These are phyloP conservation scores for Siniperca scherzeri DNA, from an alignment of 2,797 vertebrate species.

Conservation along the genomic window DNA sequence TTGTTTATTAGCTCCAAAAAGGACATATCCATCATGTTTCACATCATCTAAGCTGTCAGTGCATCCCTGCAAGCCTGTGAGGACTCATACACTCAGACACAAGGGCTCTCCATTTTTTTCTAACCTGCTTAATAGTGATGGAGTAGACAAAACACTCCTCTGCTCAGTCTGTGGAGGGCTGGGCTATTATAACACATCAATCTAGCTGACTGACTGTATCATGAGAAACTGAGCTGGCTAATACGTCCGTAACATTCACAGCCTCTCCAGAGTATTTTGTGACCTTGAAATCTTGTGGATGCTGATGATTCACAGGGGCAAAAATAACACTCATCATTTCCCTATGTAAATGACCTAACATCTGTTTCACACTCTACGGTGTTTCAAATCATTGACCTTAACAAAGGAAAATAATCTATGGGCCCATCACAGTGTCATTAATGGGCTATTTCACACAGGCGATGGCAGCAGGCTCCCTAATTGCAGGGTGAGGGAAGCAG, in stretches of 20 bases:
- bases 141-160: slow-evolving; percentile 69
- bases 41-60: slow-evolving; percentile 62
- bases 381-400: slow-evolving; percentile 73
- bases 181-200: slow-evolving; percentile 67
- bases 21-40: slow-evolving; percentile 70
- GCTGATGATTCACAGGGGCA: slow-evolving; percentile 69
- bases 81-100: slow-evolving; percentile 60
- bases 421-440: slow-evolving; percentile 59
- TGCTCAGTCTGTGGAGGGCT: slow-evolving; percentile 56
- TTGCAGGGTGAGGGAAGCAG: slow-evolving; percentile 39
- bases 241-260: slow-evolving; percentile 49
- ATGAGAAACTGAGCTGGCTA: slow-evolving; percentile 60
- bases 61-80: slow-evolving; percentile 40
- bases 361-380: slow-evolving; percentile 62
- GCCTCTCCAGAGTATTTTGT: slow-evolving; percentile 49
- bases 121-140: slow-evolving; percentile 75
- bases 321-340: slow-evolving; percentile 67
- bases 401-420: slow-evolving; percentile 66
- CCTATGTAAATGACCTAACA: slow-evolving; percentile 72
- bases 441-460: slow-evolving; percentile 64
- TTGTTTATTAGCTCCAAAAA: slow-evolving; percentile 62
- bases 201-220: slow-evolving; percentile 63
- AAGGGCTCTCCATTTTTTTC: slow-evolving; percentile 67
- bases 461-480: slow-evolving; percentile 40
- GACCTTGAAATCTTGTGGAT: slow-evolving; percentile 75